Evolutionary conservation across 2,888 invertebrate species (phyloP), one percentile per base, ranked within the genome.

Genomic region (Hypercompe scribonia): DNA sequence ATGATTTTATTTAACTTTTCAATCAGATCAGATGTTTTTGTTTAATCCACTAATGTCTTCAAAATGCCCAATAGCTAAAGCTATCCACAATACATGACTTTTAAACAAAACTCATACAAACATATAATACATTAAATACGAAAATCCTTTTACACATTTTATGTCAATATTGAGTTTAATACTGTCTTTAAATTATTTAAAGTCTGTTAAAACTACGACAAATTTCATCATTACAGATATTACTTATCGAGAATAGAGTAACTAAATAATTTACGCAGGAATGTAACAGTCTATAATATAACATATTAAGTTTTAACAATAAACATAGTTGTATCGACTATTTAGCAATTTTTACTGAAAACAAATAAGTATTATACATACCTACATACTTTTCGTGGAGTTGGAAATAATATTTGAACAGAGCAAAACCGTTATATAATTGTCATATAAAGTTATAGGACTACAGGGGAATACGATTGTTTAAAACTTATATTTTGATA

Each of bases 251-350:
- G 77, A 74, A 71, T 39, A 54, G 0, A 11, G 78, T 73, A 72
- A 69, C 28, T 31, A 1, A 65, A 58, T 58, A 65, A 34, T 24
- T 36, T 50, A 50, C 28, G 36, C 2, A 42, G 31, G 31, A 46
- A 31, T 31, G 8, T 42, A 42, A 66, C 33, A 46, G 31, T 66
- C 28, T 18, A 21, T 18, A 21, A 18, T 31, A 28, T 4, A 18
- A 36, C n/a, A 8, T 11, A n/a, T 1, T 31, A 18, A 42, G 18
- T 66, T 66, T 46, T 33, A 46, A 42, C 24, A 42, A 33, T 69
- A 36, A 69, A 65, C 4, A 31, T 65, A 50, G 78, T 69, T 80
- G 75, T n/a, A n/a, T n/a, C n/a, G 81, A 74, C 81, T 75, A 80
- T 83, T 78, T 78, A 81, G 73, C 79, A 66, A 31, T 3, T 65